Conservation (phyloP, 1,140 invertebrate genomes). For the Calliopsis andreniformis region DNA sequence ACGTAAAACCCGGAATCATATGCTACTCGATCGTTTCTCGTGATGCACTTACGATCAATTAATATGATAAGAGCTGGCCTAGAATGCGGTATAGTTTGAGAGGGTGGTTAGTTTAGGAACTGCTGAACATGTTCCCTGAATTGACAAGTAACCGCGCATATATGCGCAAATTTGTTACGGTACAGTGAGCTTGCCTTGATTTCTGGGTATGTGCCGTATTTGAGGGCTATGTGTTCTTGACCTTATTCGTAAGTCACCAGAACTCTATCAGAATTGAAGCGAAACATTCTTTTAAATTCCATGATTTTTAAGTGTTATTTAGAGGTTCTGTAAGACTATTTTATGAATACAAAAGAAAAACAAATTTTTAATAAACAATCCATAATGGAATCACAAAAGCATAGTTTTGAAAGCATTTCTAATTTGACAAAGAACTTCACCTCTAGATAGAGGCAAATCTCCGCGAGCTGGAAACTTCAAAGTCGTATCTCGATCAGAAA, state of each 20-base stretch:
- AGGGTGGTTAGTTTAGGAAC: background rate
- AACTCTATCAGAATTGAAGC: too few species aligned
- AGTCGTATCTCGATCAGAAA: slow-evolving; percentile 20
- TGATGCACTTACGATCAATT: background rate
- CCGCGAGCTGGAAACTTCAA: slow-evolving; percentile 16
- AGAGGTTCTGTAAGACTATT: too few species aligned
- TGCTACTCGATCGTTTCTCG: background rate
- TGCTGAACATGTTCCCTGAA: background rate
- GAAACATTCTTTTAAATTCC: too few species aligned
- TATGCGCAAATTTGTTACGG: background rate
- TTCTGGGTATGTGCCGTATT: background rate
- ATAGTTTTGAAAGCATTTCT: background rate
- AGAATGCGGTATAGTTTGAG: background rate
- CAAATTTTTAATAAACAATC: background rate
- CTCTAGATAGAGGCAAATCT: background rate
- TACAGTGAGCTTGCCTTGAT: background rate
- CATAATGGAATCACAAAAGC: background rate
- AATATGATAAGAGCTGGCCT: background rate
- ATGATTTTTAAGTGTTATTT: too few species aligned
- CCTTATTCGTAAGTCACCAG: too few species aligned
- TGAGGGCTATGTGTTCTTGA: too few species aligned
- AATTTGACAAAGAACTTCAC: background rate
- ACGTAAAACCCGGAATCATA: too few species aligned
- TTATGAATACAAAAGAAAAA: background rate
- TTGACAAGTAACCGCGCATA: slow-evolving; percentile 2